These are phyloP conservation scores for Podarcis muralis DNA, from an alignment of 2,113 vertebrate genomes.

Conservation along the genomic window DNA sequence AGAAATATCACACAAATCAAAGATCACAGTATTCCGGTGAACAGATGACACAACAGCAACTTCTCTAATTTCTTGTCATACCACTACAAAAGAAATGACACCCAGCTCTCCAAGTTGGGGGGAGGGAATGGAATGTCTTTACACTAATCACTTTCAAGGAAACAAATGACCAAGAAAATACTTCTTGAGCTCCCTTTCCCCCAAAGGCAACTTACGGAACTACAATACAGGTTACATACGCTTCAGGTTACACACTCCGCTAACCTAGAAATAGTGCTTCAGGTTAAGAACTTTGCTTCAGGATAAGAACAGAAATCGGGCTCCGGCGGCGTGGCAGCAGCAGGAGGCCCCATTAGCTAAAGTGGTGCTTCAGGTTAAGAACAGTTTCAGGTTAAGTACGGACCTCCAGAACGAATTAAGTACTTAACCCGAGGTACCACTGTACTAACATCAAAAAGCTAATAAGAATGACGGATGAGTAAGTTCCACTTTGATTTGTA, in stretches of 20 bases:
- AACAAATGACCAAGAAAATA: slow-evolving; percentile 35
- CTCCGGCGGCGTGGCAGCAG: too few relatives aligned
- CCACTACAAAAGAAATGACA: slow-evolving; percentile 23
- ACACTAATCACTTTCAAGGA: slow-evolving; percentile 6
- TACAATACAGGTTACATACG: not conserved
- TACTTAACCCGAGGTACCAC: too few relatives aligned
- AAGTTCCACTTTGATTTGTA: not conserved
- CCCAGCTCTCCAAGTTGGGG: slow-evolving; percentile 8
- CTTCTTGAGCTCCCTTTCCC: not conserved
- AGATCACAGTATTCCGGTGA: not conserved
- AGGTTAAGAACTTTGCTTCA: too few relatives aligned
- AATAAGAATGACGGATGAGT: not conserved
- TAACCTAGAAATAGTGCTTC: too few relatives aligned
- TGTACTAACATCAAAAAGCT: not conserved
- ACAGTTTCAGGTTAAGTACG: too few relatives aligned
- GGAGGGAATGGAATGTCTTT: slow-evolving; percentile 21
- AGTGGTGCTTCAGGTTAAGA: too few relatives aligned
- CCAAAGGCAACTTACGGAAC: not conserved
- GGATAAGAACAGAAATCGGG: too few relatives aligned
- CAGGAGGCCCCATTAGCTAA: too few relatives aligned
- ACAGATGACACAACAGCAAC: not conserved
- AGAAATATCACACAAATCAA: not conserved
- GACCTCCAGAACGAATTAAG: too few relatives aligned
- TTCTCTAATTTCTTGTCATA: slow-evolving; percentile 18
- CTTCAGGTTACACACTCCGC: too few relatives aligned